Evolutionary conservation across 2,888 invertebrate genomes (phyloP).

Genomic region (Buathra laborator): DNA sequence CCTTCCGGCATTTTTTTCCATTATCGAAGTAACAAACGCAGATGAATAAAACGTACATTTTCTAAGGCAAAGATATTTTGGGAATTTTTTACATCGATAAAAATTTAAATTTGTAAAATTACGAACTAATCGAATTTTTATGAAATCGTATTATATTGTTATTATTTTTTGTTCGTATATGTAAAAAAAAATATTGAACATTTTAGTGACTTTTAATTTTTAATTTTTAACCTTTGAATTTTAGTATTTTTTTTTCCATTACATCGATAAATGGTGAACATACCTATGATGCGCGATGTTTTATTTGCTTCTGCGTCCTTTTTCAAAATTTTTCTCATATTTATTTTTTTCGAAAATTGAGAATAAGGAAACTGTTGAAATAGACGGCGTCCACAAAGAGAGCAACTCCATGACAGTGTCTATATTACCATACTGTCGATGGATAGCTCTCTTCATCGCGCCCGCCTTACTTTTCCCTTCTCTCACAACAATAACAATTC

Average conservation of each 20-base stretch:
- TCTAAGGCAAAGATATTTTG: no score
- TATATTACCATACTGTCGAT: slow-evolving; percentile 98
- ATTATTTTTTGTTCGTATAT: background rate
- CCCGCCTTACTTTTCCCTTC: slow-evolving; percentile 75
- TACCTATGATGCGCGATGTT: slow-evolving; percentile 11
- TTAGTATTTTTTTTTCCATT: no score
- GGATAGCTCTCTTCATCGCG: slow-evolving; percentile 99
- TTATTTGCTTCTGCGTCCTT: background rate
- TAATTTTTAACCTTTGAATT: no score
- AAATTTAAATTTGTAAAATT: background rate
- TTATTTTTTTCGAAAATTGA: slow-evolving; percentile 17
- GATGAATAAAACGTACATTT: no score
- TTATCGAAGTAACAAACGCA: background rate
- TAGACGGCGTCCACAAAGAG: slow-evolving; percentile 98
- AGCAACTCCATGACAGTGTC: slow-evolving; percentile 99
- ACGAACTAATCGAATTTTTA: background rate
- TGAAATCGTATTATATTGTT: background rate
- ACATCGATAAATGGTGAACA: background rate
- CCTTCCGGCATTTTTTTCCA: background rate
- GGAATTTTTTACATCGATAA: no score
- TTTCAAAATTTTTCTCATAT: background rate
- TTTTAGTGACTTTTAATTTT: background rate
- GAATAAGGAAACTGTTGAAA: slow-evolving; percentile 84
- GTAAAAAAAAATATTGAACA: slow-evolving; percentile 10
- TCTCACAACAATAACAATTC: slow-evolving; percentile 10